A percentile compares a stretch with the other conserved stretches of the same genome.
Evolutionary conservation across 2,797 vertebrate genomes (phyloP).

Genomic region (Eupleurogrammus muticus): DNA sequence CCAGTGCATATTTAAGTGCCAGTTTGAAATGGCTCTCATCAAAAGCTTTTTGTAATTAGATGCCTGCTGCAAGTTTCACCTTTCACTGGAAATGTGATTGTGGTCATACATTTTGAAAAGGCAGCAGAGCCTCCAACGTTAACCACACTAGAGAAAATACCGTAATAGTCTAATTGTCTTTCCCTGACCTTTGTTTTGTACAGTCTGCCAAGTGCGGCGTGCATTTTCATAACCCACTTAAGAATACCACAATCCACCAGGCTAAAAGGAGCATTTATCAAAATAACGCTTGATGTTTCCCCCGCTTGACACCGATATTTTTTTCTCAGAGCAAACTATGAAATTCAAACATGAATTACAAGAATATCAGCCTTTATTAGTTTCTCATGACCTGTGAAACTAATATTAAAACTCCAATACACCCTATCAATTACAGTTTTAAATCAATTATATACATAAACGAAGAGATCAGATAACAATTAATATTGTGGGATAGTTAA

Average conservation of each 20-base stretch:
- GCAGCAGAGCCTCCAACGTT: slow-evolving; percentile 58
- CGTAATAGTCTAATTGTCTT: slow-evolving; percentile 76
- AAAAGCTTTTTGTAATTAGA: slow-evolving; percentile 70
- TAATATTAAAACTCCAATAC: slow-evolving; percentile 12
- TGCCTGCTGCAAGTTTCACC: slow-evolving; percentile 66
- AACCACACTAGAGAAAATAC: slow-evolving; percentile 58
- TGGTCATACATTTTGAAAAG: slow-evolving; percentile 61
- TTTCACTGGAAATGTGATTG: slow-evolving; percentile 54
- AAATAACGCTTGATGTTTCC: slow-evolving; percentile 47
- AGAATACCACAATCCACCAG: slow-evolving; percentile 45
- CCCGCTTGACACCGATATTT: slow-evolving; percentile 55
- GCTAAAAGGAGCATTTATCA: slow-evolving; percentile 60
- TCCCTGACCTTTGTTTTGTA: slow-evolving; percentile 76
- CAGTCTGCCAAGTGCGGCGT: slow-evolving; percentile 56
- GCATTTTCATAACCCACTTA: slow-evolving; percentile 52
- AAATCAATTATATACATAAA: slow-evolving; percentile 25
- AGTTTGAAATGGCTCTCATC: slow-evolving; percentile 67
- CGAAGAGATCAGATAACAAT: slow-evolving; percentile 8
- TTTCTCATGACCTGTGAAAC: slow-evolving; percentile 17
- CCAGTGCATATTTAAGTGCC: slow-evolving; percentile 72
- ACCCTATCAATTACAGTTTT: slow-evolving; percentile 25
- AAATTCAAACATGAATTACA: slow-evolving; percentile 55
- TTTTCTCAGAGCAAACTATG: slow-evolving; percentile 39
- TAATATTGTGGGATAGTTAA: slow-evolving; percentile 24
- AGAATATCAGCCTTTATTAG: slow-evolving; percentile 40